Percentiles rank a stretch among this genome's conserved stretches.
Conservation (phyloP, 2,113 vertebrate genomes). For the Zapornia atra region DNA sequence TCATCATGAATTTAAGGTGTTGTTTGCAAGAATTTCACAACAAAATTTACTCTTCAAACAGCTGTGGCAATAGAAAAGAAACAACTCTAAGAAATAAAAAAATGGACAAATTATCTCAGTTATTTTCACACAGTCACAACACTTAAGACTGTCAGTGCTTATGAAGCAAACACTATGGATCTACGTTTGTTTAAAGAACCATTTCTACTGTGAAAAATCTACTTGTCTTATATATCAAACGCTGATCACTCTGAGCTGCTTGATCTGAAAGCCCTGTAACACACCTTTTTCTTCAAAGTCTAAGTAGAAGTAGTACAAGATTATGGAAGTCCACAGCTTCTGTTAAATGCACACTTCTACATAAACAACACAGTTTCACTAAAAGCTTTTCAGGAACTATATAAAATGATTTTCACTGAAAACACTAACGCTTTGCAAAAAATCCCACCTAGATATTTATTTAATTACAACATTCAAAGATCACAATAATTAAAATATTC, state of each 20-base stretch:
- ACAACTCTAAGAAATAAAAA: not conserved
- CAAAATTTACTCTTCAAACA: not conserved
- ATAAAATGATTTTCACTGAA: not conserved
- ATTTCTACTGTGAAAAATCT: not conserved
- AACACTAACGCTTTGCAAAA: not conserved
- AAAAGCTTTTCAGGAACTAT: not conserved
- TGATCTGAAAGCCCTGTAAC: not conserved
- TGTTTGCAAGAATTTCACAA: not conserved
- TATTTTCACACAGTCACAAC: not conserved
- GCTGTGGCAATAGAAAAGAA: not conserved
- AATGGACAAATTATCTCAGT: not conserved
- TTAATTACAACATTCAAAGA: not conserved
- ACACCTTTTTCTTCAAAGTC: not conserved
- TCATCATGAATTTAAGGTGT: not conserved
- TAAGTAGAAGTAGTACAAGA: not conserved
- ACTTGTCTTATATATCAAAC: not conserved
- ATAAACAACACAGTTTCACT: not conserved
- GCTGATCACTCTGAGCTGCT: not conserved
- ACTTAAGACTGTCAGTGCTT: not conserved
- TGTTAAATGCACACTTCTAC: not conserved
- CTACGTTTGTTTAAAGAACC: not conserved
- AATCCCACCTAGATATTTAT: not conserved
- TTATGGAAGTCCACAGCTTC: not conserved
- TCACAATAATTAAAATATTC: not conserved
- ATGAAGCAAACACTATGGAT: not conserved